Base-by-base conservation (phyloP, 2,113 vertebrate species). In the Ancistrus triradiatus region DNA sequence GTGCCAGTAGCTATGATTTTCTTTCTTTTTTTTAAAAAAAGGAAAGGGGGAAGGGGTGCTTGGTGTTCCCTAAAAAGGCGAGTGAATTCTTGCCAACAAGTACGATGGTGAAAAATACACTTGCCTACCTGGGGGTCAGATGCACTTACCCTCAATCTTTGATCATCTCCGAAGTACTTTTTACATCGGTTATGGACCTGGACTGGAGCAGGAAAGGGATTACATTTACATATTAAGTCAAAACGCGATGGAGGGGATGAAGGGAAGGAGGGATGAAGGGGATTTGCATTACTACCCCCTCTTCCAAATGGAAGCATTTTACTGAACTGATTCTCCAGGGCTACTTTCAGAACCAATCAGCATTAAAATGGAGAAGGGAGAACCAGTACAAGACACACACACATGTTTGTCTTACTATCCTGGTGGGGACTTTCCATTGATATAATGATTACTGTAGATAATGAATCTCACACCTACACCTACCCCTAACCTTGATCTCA, bases 271-370 rank as follows among this genome's bases (percentile, higher is more conserved):
- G 46, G 31, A 59, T 64, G 35, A 14, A 63, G 53, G 53, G 55
- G 52, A 64, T 21, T 72, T 43, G 25, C 65, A 37, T 70, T 72
- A 63, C 48, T 50, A 49, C 53, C 59, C 15, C 7, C n/a, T 38
- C 31, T 59, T 60, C 67, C 73, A 68, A 81, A 78, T 78, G 66
- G 70, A 78, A 77, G 44, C 59, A 11, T 72, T 78, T 73, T 72
- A 42, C 70, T 70, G 50, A 66, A 63, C 46, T 47, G 43, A 64
- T 70, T 57, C 68, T 70, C 59, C 63, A 61, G 68, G 48, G 68
- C 56, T 58, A 61, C 74, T 77, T 75, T 78, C 70, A 73, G 27
- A 66, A 73, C 72, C 56, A 73, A 71, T 80, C 70, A 73, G 64
- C 50, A 40, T 66, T 73, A 24, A 44, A 63, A 56, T 21, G 21